phyloP scores from a whole-genome alignment of 2,113 vertebrate genomes.

The Larimichthys crocea region DNA sequence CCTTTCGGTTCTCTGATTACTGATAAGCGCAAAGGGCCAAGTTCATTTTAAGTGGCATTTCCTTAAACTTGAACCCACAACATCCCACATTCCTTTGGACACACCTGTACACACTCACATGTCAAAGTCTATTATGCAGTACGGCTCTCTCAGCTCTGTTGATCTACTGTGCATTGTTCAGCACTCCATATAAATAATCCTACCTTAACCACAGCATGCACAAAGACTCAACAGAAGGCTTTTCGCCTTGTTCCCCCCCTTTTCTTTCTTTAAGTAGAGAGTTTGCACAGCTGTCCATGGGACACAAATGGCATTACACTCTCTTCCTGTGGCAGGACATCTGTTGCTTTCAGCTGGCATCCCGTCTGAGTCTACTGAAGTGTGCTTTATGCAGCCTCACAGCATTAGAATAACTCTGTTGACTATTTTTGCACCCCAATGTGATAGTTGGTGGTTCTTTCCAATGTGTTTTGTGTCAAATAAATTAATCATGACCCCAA shows the following conservation, averaged over 20 bases:
- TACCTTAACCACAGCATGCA: conserved; percentile 35
- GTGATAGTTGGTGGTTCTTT: background rate
- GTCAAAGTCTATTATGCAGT: background rate
- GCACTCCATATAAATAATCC: conserved; percentile 47
- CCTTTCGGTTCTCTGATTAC: background rate
- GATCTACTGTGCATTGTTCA: conserved; percentile 10
- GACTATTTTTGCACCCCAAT: background rate
- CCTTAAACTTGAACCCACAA: background rate
- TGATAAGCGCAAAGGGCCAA: background rate
- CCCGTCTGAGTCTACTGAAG: conserved; percentile 32
- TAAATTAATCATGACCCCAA: background rate
- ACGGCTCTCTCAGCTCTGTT: background rate
- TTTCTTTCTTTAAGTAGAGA: conserved; percentile 49
- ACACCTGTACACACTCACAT: background rate
- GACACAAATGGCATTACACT: conserved; percentile 61
- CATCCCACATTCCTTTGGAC: background rate
- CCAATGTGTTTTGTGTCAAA: background rate
- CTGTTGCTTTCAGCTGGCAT: conserved; percentile 70
- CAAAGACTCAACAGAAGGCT: conserved; percentile 39
- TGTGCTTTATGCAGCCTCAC: conserved; percentile 39
- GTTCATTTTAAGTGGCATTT: background rate
- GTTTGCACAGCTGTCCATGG: conserved; percentile 71
- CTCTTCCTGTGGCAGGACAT: conserved; percentile 67
- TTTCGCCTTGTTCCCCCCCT: conserved; percentile 33
- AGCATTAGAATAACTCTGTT: conserved; percentile 31